phyloP scores from a whole-genome alignment of 2,888 invertebrate species.

The Hymenopus coronatus region DNA sequence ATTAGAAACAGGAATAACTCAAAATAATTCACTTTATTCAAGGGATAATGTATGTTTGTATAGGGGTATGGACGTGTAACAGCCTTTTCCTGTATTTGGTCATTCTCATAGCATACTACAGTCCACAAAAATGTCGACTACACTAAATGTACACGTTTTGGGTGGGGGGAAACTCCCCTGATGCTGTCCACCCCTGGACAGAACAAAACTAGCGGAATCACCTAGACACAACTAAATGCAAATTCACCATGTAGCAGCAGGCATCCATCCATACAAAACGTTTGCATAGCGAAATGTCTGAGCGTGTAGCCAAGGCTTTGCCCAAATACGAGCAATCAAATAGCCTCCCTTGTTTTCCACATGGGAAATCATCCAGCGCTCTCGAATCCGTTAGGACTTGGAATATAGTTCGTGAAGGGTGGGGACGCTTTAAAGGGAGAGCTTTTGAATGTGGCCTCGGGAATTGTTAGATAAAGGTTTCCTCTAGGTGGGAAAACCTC shows the following conservation, averaged over 20 bases:
- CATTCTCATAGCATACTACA: no score
- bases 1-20: no score
- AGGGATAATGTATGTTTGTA: no score
- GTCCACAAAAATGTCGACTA: no score
- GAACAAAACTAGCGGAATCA: not conserved
- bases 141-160: no score
- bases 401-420: not conserved
- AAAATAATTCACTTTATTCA: no score
- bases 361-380: constrained; percentile 27
- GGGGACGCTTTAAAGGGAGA: not conserved
- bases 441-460: not conserved
- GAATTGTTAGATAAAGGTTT: not conserved
- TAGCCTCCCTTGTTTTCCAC: constrained; percentile 22
- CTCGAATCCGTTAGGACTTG: constrained; percentile 23
- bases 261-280: not conserved
- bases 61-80: no score
- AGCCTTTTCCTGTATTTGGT: no score
- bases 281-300: not conserved
- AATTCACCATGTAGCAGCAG: not conserved
- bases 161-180: no score
- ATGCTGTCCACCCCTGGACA: not conserved
- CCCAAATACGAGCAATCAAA: constrained; percentile 21
- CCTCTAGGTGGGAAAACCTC: not conserved
- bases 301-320: not conserved
- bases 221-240: not conserved